These are phyloP conservation scores for Acyrthosiphon pisum DNA, from an alignment of 1,140 invertebrate genomes.

Conservation along the genomic window DNA sequence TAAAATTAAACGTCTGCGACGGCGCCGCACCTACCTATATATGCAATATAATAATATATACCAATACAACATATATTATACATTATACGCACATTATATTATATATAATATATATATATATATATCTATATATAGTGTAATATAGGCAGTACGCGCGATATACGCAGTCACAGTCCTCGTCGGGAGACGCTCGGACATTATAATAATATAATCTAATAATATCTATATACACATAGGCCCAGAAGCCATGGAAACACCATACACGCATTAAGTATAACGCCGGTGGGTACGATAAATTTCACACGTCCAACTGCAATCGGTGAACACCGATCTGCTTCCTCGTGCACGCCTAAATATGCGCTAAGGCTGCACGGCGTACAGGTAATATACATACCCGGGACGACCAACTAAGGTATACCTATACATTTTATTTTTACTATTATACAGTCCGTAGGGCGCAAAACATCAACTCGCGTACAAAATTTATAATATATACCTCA, in stretches of 20 bases:
- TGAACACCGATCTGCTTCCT: slow-evolving; percentile 29
- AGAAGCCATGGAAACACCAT: neutral
- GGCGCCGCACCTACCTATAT: neutral
- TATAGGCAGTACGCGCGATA: too few species aligned
- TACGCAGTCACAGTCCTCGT: neutral
- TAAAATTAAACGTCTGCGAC: neutral
- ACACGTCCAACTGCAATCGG: slow-evolving; percentile 36
- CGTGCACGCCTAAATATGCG: slow-evolving; percentile 10
- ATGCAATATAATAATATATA: neutral
- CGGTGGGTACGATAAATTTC: slow-evolving; percentile 16
- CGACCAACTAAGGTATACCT: neutral
- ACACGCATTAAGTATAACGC: slow-evolving; percentile 7
- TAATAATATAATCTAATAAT: neutral
- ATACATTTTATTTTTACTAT: neutral
- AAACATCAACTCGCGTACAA: neutral
- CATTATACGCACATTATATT: neutral
- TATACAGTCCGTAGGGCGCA: neutral
- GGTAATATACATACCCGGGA: neutral
- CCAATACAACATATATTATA: neutral
- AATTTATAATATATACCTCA: neutral
- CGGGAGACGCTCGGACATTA: slow-evolving; percentile 6
- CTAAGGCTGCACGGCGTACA: neutral
- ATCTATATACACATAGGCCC: neutral
- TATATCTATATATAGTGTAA: too few species aligned
- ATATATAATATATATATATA: too few species aligned